Percentiles rank a stretch among this genome's conserved stretches.
Evolutionary conservation across 2,797 vertebrate species (phyloP).

Genomic region (Tadarida brasiliensis): DNA sequence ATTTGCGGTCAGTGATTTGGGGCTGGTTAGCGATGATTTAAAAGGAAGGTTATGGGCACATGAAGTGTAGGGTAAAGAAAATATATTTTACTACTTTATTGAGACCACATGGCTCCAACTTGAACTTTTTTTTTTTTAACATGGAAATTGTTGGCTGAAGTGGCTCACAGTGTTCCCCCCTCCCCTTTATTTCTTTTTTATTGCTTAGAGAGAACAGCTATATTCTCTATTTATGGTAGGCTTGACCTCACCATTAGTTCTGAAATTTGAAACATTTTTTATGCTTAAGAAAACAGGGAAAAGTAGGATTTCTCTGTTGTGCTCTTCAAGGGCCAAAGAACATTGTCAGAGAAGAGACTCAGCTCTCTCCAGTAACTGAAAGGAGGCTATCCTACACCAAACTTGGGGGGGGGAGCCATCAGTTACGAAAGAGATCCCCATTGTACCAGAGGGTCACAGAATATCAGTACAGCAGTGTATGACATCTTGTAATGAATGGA

Average conservation of each 20-base stretch:
- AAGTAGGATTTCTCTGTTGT: constrained; percentile 11
- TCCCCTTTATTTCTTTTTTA: constrained; percentile 77
- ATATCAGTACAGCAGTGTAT: background rate
- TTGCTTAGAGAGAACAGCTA: constrained; percentile 83
- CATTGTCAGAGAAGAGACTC: background rate
- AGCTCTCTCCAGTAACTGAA: background rate
- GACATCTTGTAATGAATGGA: background rate
- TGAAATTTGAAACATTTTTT: constrained; percentile 77
- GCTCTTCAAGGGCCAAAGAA: background rate
- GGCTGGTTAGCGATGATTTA: constrained; percentile 89
- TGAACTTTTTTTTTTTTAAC: constrained; percentile 80
- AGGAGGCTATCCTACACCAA: background rate
- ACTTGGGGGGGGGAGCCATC: background rate
- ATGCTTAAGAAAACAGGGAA: constrained; percentile 59
- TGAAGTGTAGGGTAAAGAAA: constrained; percentile 89
- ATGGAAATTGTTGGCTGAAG: constrained; percentile 86
- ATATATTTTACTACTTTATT: constrained; percentile 89
- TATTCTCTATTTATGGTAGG: constrained; percentile 82
- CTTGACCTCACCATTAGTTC: constrained; percentile 76
- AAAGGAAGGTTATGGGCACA: constrained; percentile 88
- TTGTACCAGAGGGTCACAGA: background rate
- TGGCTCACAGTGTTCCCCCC: constrained; percentile 70
- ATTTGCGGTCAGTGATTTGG: constrained; percentile 89
- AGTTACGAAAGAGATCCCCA: background rate
- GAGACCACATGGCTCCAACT: constrained; percentile 90